phyloP scores from a whole-genome alignment of 2,888 invertebrate genomes.

The Cyrtodaria siliqua region DNA sequence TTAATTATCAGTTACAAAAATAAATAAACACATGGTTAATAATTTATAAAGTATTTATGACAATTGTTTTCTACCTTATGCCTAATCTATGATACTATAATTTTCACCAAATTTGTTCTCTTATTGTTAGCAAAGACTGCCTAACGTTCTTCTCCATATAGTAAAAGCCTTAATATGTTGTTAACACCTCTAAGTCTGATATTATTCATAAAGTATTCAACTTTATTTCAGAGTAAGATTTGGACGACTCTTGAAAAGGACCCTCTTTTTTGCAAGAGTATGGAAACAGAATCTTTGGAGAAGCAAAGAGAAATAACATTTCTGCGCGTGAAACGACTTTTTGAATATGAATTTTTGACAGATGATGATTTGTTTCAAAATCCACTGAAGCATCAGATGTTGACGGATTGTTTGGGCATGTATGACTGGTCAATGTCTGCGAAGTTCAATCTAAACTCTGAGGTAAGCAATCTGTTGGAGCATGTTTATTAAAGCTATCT shows the following conservation, averaged over 20 bases:
- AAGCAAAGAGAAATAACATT: constrained; percentile 88
- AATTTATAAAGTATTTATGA: no score
- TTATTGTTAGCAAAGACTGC: no score
- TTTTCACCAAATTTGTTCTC: no score
- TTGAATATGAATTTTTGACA: constrained; percentile 89
- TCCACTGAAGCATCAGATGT: constrained; percentile 82
- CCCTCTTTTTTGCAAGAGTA: constrained; percentile 91
- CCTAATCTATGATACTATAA: no score
- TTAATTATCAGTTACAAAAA: no score
- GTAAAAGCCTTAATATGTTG: no score
- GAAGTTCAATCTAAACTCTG: constrained; percentile 81
- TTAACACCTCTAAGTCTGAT: neutral
- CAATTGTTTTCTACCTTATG: no score
- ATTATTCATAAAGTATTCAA: neutral
- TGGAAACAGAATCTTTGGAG: constrained; percentile 89
- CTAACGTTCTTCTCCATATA: no score
- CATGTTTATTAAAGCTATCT: no score
- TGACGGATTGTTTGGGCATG: constrained; percentile 83
- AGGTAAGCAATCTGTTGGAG: no score
- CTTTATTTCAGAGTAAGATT: constrained; percentile 90
- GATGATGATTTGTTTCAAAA: constrained; percentile 87
- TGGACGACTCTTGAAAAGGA: constrained; percentile 93
- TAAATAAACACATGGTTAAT: no score
- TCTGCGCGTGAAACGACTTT: constrained; percentile 88
- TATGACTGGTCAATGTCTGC: constrained; percentile 85